Evolutionary conservation across 2,797 vertebrate species (phyloP).

Genomic region (Hypotaenidia philippensis): DNA sequence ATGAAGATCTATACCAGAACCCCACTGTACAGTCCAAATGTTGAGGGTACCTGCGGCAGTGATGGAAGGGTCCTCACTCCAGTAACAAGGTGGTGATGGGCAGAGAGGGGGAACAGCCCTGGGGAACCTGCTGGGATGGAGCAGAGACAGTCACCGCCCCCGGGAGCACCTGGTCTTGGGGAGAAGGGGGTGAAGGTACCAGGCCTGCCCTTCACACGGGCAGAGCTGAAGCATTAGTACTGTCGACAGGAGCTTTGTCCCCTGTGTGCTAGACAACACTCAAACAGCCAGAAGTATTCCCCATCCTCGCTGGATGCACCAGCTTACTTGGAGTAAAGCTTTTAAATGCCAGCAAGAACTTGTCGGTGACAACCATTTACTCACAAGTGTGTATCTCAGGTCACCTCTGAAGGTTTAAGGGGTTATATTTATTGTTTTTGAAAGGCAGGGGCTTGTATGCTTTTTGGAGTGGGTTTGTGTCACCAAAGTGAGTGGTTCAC

Average conservation of each 20-base stretch:
- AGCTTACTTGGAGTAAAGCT: slow-evolving; percentile 34
- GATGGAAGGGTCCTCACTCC: not conserved
- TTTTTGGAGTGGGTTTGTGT: not conserved
- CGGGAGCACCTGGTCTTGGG: fast-evolving
- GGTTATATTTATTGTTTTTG: not conserved
- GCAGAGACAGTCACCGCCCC: not conserved
- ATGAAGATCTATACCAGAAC: not conserved
- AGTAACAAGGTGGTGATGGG: not conserved
- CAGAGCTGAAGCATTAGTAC: not conserved
- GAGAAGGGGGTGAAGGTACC: not conserved
- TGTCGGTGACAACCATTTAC: not conserved
- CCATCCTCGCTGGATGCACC: not conserved
- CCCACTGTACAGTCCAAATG: no score
- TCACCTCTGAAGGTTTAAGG: slow-evolving; percentile 39
- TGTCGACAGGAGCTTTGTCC: not conserved
- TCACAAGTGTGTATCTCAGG: not conserved
- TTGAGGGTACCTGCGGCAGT: not conserved
- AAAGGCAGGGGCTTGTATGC: not conserved
- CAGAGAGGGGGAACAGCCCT: not conserved
- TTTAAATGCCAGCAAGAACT: slow-evolving; percentile 65
- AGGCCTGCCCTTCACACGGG: not conserved
- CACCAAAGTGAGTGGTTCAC: not conserved
- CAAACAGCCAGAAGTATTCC: slow-evolving; percentile 18
- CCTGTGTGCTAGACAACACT: slow-evolving; percentile 53
- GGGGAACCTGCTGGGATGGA: not conserved